Conservation (phyloP, 2,113 vertebrate species). For the Mugil cephalus region DNA sequence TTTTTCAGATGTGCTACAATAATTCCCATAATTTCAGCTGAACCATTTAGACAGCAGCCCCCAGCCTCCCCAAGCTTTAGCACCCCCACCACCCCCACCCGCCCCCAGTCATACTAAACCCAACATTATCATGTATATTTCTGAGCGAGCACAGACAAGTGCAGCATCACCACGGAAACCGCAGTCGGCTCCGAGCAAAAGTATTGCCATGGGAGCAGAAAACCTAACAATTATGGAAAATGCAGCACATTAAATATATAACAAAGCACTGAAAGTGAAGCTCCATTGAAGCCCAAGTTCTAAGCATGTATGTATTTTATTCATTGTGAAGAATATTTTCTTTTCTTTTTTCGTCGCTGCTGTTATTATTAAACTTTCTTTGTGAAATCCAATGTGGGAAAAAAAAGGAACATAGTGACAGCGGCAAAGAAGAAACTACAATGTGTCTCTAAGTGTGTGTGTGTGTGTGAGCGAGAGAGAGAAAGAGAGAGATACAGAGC, state of each 20-base stretch:
- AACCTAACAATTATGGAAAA: slow-evolving; percentile 42
- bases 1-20: slow-evolving; percentile 66
- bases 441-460: background rate
- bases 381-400: background rate
- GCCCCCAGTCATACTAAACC: slow-evolving; percentile 30
- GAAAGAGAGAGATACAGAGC: slow-evolving; percentile 18
- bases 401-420: slow-evolving; percentile 9
- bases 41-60: slow-evolving; percentile 48
- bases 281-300: slow-evolving; percentile 2
- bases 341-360: background rate
- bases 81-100: background rate
- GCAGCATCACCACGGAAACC: slow-evolving; percentile 47
- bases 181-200: slow-evolving; percentile 23
- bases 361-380: background rate
- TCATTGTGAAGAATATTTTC: slow-evolving; percentile 6
- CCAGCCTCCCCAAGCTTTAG: background rate
- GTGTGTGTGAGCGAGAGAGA: slow-evolving; percentile 8
- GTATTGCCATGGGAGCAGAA: slow-evolving; percentile 42
- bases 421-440: slow-evolving; percentile 7
- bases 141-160: slow-evolving; percentile 28
- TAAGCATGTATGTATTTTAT: background rate
- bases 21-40: slow-evolving; percentile 58
- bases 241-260: slow-evolving; percentile 16
- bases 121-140: slow-evolving; percentile 40
- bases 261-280: slow-evolving; percentile 3